Conservation (phyloP, 1,140 invertebrate genomes). For the Brevipalpus yothersi region DNA sequence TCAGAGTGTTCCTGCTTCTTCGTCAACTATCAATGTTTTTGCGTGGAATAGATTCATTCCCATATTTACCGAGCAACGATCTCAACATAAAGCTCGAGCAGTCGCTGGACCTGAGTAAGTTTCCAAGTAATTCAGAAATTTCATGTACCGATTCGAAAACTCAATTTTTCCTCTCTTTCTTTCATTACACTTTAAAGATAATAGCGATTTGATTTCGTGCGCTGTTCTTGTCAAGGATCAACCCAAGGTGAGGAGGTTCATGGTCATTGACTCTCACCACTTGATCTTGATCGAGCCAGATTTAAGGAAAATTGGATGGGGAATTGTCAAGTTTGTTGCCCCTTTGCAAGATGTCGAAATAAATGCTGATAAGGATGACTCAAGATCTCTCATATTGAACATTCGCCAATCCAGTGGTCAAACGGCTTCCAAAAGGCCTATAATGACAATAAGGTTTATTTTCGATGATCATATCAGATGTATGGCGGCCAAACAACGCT, state of each 20-base stretch:
- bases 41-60: constrained; percentile 46
- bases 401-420: constrained; percentile 42
- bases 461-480: constrained; percentile 92
- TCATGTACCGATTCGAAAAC: constrained; percentile 1
- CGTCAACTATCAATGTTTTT: constrained; percentile 55
- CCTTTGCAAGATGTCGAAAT: constrained; percentile 37
- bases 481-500: constrained; percentile 36
- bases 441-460: constrained; percentile 72
- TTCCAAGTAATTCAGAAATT: background rate
- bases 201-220: constrained; percentile 88
- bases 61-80: constrained; percentile 73
- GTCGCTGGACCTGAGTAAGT: constrained; percentile 72
- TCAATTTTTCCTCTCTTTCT: background rate
- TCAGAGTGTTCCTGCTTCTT: constrained; percentile 79
- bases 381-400: constrained; percentile 75
- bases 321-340: constrained; percentile 73
- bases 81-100: constrained; percentile 72
- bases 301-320: constrained; percentile 72
- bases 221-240: constrained; percentile 72
- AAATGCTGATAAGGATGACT: constrained; percentile 80
- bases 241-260: constrained; percentile 61
- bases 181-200: constrained; percentile 34
- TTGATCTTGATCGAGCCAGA: constrained; percentile 92
- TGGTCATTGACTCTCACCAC: constrained; percentile 82
- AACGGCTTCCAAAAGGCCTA: constrained; percentile 21